phyloP scores from a whole-genome alignment of 2,888 invertebrate species.

The Nebria brevicollis region DNA sequence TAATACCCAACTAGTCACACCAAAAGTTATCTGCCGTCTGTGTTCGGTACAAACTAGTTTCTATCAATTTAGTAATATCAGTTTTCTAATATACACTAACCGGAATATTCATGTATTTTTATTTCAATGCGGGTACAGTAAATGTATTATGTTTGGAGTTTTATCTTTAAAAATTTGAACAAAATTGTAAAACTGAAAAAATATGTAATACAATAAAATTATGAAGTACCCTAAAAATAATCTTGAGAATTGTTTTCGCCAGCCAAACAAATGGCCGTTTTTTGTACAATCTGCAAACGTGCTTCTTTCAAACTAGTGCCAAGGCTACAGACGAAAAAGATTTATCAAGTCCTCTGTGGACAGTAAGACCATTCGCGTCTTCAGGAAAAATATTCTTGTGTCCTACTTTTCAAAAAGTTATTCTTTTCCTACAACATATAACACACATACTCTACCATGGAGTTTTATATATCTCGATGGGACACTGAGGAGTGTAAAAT shows the following conservation, averaged over 20 bases:
- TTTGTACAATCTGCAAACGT: not conserved
- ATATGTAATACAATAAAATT: not conserved
- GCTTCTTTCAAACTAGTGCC: not conserved
- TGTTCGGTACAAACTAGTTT: no score
- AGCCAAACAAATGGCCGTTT: not conserved
- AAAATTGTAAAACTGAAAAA: not conserved
- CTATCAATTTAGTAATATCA: no score
- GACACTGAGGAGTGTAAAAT: not conserved
- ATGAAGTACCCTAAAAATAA: not conserved
- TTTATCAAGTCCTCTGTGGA: conserved; percentile 1
- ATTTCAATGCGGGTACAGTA: no score
- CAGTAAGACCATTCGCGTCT: not conserved
- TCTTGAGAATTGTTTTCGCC: not conserved
- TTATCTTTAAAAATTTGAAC: no score
- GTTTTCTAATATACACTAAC: no score
- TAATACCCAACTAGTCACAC: no score
- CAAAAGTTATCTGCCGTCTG: no score
- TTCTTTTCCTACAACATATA: not conserved
- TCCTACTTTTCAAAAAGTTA: conserved; percentile 1
- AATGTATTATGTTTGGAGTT: no score
- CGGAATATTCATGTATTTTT: no score
- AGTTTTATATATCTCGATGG: not conserved
- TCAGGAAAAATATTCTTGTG: not conserved
- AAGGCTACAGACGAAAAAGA: conserved; percentile 1
- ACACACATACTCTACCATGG: not conserved